Base-by-base conservation (phyloP, 2,797 vertebrate species). In the Sebastiscus tertius region DNA sequence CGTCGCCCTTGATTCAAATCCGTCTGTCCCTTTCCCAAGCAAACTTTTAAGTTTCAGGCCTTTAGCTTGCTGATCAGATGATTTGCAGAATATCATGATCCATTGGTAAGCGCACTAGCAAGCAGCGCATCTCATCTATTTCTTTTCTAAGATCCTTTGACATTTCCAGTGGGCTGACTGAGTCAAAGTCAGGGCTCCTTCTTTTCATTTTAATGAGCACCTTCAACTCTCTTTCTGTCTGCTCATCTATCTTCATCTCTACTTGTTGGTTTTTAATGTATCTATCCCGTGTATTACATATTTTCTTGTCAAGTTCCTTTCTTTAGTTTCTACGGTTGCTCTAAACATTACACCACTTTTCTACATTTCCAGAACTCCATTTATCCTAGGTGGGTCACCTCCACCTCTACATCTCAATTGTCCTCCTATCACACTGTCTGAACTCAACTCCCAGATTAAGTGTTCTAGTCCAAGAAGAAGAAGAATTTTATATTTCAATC, bases 121-220 rank as follows among this genome's bases (percentile, higher is more conserved):
- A 56, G 55, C 74, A 33, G 60, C 77, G 31, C 49, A 59, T 80
- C 56, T 67, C 22, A 54, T 87, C 27, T 64, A 34, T 14, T 60
- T 67, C 56, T 65, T 34, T 69, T 73, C 49, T 39, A 46, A 78
- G 60, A 77, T 75, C 72, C 62, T 84, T 72, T 87, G 71, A 84
- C 78, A 84, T 81, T 84, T 87, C 46, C 81, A 81, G 52, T 46
- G 39, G 33, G 52, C 74, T 59, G 74, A 62, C 42, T 52, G 27
- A 77, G 27, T 86, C 73, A 77, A 74, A 70, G 80, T 49, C 27
- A 24, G 54, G 26, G 52, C 49, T 58, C n/a, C 59, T 55, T 59
- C 33, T 24, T n/a, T 34, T 72, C 42, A 65, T 75, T 76, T 79
- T 76, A 83, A 79, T 83, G 78, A 81, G 78, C 49, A 67, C 36